Conservation (phyloP, 1,140 invertebrate genomes). For the Drosophila trapezifrons region DNA sequence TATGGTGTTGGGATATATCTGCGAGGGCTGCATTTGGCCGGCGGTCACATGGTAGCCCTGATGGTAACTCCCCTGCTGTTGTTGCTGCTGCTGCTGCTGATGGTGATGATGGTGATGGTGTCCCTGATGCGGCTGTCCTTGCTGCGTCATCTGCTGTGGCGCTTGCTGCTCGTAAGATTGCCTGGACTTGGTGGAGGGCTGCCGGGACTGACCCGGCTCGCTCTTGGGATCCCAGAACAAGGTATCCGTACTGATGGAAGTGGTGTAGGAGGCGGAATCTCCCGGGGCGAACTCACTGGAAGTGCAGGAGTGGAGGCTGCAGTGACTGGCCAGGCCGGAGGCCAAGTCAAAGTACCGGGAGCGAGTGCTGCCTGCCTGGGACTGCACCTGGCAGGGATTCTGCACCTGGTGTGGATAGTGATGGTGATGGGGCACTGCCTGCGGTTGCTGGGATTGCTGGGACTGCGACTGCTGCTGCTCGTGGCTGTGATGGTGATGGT, state of each 20-base stretch:
- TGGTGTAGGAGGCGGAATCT: slow-evolving; percentile 91
- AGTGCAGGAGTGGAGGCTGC: slow-evolving; percentile 91
- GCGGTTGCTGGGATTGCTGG: slow-evolving; percentile 33
- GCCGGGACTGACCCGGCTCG: slow-evolving; percentile 77
- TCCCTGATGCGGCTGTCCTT: slow-evolving; percentile 35
- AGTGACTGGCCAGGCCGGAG: slow-evolving; percentile 89
- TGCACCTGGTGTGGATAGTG: slow-evolving; percentile 55
- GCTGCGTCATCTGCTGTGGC: slow-evolving; percentile 40
- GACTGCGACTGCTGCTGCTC: slow-evolving; percentile 43
- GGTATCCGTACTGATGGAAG: slow-evolving; percentile 92
- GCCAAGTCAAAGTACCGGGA: slow-evolving; percentile 86
- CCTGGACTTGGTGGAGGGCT: slow-evolving; percentile 81
- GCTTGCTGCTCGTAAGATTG: slow-evolving; percentile 79
- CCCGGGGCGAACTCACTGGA: slow-evolving; percentile 89
- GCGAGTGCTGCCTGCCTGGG: slow-evolving; percentile 67
- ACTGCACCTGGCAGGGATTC: slow-evolving; percentile 40
- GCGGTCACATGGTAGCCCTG: slow-evolving; percentile 82
- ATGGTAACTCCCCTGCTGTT: slow-evolving; percentile 40
- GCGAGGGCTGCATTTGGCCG: slow-evolving; percentile 85
- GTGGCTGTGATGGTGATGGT: slow-evolving; percentile 54
- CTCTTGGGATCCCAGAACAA: slow-evolving; percentile 90
- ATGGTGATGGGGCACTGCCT: slow-evolving; percentile 49
- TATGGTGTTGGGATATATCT: slow-evolving; percentile 82
- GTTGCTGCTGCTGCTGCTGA: neutral
- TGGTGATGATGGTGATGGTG: slow-evolving; percentile 75